A percentile compares a stretch with the other conserved stretches of the same genome.
These are phyloP conservation scores for Pandemis heparana DNA, from an alignment of 2,888 invertebrate genomes.

Conservation along the genomic window DNA sequence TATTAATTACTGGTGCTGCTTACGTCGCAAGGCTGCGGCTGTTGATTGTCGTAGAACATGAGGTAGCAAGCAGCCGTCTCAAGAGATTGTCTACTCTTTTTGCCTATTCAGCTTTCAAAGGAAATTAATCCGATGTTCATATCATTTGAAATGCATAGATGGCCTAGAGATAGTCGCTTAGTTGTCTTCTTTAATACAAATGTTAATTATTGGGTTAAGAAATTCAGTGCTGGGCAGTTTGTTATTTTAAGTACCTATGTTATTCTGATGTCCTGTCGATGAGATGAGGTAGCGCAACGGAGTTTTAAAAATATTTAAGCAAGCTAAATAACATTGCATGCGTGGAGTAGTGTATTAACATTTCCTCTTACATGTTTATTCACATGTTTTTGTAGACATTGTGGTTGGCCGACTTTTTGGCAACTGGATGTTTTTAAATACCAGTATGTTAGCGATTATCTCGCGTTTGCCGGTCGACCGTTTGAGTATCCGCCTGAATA, in stretches of 20 bases:
- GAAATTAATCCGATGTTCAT: no score
- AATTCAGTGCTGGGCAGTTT: no score
- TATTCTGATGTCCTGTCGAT: no score
- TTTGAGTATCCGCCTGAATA: constrained; percentile 2
- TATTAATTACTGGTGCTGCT: background rate
- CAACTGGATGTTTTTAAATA: constrained; percentile 37
- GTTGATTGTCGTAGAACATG: background rate
- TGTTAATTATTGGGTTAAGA: background rate
- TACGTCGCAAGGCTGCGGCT: constrained; percentile 1
- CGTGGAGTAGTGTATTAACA: constrained; percentile 1
- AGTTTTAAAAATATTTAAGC: background rate
- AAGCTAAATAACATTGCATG: background rate
- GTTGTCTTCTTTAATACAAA: no score
- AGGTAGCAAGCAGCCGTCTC: background rate
- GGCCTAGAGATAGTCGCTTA: no score
- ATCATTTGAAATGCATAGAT: no score
- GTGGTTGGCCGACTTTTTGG: constrained; percentile 33
- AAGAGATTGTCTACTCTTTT: no score
- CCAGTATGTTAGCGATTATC: constrained; percentile 20
- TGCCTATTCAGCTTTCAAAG: no score
- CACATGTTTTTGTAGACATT: constrained; percentile 33
- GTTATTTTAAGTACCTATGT: no score
- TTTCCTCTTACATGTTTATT: constrained; percentile 38
- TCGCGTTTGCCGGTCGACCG: constrained; percentile 23
- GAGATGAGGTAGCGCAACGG: no score